Evolutionary conservation across 1,140 invertebrate genomes (phyloP), one percentile per base, ranked within the genome.

Genomic region (Probaryconus sp.): DNA sequence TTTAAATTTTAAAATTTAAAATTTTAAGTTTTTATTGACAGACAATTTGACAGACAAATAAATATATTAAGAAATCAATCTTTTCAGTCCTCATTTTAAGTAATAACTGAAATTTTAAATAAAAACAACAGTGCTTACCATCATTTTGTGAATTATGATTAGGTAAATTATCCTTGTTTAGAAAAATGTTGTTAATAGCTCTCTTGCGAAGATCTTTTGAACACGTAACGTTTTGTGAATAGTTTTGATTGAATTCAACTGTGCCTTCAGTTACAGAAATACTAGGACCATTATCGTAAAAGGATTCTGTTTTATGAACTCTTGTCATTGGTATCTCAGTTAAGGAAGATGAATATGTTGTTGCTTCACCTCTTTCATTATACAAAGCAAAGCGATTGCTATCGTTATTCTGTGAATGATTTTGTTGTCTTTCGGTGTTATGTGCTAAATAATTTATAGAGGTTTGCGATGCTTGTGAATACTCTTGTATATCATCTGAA

Each of bases 391-490:
- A 1, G 21, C 3, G 9, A 18, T 17, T n/a, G n/a, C n/a, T 18
- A 31, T 31, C 30, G 33, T 13, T 18, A 31, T 31, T 2, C 3
- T 7, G 3, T 18, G 14, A 10, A 1, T 0, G 42, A 31, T 17
- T 64, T 11, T 20, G 37, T 45, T 18, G 2, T 3, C 2, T 5
- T 9, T 11, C 10, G 5, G 33, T 21, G 26, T 38, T 47, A 14
- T 47, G 38, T 16, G 18, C 16, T n/a, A 65, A 55, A 38, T 65
- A 65, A 48, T 65, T 31, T 14, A 55, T 11, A 2, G 50, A 65
- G 1, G 42, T 28, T 38, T 65, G 40, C 1, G 61, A 47, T 20
- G 45, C 31, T 9, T 14, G 30, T 0, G 40, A 55, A 5, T 30
- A 65, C 20, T 55, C 38, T 16, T 1, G 18, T 14, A 9, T 1